Conservation (phyloP, 2,113 vertebrate species). For the Vulpes vulpes region DNA sequence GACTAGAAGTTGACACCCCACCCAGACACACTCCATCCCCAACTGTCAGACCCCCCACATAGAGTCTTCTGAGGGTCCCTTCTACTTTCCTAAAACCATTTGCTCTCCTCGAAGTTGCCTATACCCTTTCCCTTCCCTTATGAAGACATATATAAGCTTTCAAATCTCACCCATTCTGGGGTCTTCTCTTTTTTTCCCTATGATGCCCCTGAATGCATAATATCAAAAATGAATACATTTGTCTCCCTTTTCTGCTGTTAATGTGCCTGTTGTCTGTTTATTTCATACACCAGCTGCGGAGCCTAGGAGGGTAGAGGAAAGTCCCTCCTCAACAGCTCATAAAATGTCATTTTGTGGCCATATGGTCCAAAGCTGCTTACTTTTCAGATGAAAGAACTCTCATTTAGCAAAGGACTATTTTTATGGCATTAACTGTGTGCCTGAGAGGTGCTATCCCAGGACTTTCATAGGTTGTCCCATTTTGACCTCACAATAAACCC, state of each 20-base stretch:
- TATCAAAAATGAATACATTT: not conserved
- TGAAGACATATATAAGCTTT: fast-evolving
- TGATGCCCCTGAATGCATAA: not conserved
- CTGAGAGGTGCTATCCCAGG: fast-evolving
- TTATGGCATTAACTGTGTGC: fast-evolving
- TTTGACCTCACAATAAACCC: not conserved
- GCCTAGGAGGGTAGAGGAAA: not conserved
- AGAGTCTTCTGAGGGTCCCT: too few relatives aligned
- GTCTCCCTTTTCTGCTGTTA: not conserved
- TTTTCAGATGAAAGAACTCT: not conserved
- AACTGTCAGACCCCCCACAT: fast-evolving
- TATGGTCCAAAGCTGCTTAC: too few relatives aligned
- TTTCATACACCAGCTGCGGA: not conserved
- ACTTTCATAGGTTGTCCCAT: too few relatives aligned
- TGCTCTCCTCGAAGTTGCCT: not conserved
- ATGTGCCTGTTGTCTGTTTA: not conserved
- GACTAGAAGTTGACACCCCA: not conserved
- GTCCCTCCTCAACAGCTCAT: not conserved
- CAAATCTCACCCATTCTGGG: not conserved
- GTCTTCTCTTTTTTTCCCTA: not conserved
- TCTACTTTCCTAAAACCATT: not conserved
- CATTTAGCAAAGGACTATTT: not conserved
- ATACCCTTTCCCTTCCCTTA: fast-evolving
- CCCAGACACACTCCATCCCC: not conserved
- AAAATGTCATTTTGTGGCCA: not conserved